Base-by-base conservation (phyloP, 2,113 vertebrate species). In the Porphyrio hochstetteri region DNA sequence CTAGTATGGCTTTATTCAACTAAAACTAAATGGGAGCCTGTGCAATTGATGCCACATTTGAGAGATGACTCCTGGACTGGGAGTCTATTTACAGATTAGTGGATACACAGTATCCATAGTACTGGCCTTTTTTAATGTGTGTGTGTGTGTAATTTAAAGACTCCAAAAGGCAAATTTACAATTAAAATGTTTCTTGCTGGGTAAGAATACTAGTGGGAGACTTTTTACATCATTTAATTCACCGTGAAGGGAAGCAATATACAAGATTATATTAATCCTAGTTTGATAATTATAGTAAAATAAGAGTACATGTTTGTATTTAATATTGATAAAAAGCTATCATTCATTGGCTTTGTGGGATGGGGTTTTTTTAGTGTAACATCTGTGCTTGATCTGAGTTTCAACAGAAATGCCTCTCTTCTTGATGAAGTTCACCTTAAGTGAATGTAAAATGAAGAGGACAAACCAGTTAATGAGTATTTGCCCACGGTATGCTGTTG, bases 1-100 rank as follows among this genome's bases (percentile, higher is more conserved):
- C 99, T 99, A 98, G 98, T 98, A 97, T 99, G 98, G 98, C 99
- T 99, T 99, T 98, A 98, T 98, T 98, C 98, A 97, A 97, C 97
- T 97, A 96, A 98, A 98, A 97, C 97, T 97, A 98, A 98, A 97
- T 97, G 96, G 98, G 96, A 98, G 98, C 96, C 94, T 94, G 90
- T 97, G 98, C 98, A 97, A 98, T 97, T 98, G 98, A 98, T 98
- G 97, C 98, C 60, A 21, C 97, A 71, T 98, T 97, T 98, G 97
- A 96, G 97, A 97, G 97, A 97, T 97, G 97, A 97, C 96, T 97
- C 96, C 97, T 98, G 98, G 96, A 94, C 97, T 94, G 94, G 86
- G 95, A 95, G 96, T 98, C 98, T 98, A 96, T 98, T 98, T 98
- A 97, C 98, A 98, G 98, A 98, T 98, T 98, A 98, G 97, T 88